A percentile compares a stretch with the other conserved stretches of the same genome.
Evolutionary conservation across 2,888 invertebrate species (phyloP).

Genomic region (Dusona sp.): DNA sequence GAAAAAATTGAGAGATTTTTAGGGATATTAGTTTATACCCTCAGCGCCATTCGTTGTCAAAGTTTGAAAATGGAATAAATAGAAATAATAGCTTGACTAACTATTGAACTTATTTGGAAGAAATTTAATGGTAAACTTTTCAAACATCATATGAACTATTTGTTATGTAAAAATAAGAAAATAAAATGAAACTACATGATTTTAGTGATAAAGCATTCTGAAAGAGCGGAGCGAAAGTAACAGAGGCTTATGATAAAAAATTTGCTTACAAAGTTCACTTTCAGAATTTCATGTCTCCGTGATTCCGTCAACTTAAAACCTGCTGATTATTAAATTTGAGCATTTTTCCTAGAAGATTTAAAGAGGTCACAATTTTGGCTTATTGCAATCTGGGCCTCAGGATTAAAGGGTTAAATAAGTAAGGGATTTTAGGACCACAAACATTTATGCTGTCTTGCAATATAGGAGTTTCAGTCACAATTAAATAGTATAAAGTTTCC

Average conservation of each 20-base stretch:
- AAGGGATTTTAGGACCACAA: not conserved
- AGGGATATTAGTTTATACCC: no score
- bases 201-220: not conserved
- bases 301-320: not conserved
- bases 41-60: no score
- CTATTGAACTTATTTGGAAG: no score
- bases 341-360: no score
- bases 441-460: not conserved
- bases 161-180: no score
- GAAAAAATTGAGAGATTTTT: no score
- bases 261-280: not conserved
- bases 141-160: no score
- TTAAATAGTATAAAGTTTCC: slow-evolving; percentile 42
- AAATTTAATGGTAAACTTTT: no score
- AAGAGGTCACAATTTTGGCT: no score
- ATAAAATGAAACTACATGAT: not conserved
- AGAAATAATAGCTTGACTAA: no score
- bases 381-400: no score
- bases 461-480: not conserved
- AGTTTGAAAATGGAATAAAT: no score
- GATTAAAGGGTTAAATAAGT: not conserved
- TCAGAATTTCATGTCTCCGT: not conserved
- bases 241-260: not conserved
- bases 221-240: not conserved
- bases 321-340: not conserved